Base-by-base conservation (phyloP, 2,797 vertebrate genomes). In the Sebastolobus alascanus region DNA sequence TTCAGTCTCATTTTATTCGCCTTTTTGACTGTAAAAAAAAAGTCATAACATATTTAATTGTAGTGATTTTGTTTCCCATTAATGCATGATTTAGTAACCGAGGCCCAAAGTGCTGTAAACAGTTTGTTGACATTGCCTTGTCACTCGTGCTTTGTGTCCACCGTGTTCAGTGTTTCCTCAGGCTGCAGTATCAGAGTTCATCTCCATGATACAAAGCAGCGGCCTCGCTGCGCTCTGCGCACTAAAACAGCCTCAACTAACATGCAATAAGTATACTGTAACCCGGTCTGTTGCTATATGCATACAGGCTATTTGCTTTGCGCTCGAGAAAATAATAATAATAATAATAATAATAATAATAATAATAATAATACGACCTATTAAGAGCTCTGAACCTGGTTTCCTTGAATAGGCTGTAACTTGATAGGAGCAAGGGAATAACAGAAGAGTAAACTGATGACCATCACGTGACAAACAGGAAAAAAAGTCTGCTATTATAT, bases 161-260 rank as follows among this genome's bases (percentile, higher is more conserved):
- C 40, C 65, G 13, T 81, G 77, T 76, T 87, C 52, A 69, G 8
- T 54, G 77, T 87, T 59, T 86, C 89, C 87, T 77, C 85, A 1
- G 87, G 90, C 85, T 86, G 84, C 65, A 73, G 86, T 14, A 84
- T 89, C 82, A 81, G 55, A 84, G 73, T 61, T 87, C 85, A 79
- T 75, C 80, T 43, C 29, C 50, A 52, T 66, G 81, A 88, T 35
- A 70, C 84, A 84, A 76, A 83, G 75, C 81, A 29, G 68, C 66
- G 85, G 87, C 87, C 89, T 80, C 3, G 6, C 35, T 37, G 35
- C 7, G 16, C 22, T 73, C 37, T 8, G 29, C 33, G 25, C 52
- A 67, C n/a, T 16, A 8, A 58, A 61, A 66, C 6, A 79, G 55
- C 68, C 84, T 64, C 60, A 60, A 25, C 55, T 33, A 38, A 75